Evolutionary conservation across 2,797 vertebrate species (phyloP).

Genomic region (Labeo calbasu): DNA sequence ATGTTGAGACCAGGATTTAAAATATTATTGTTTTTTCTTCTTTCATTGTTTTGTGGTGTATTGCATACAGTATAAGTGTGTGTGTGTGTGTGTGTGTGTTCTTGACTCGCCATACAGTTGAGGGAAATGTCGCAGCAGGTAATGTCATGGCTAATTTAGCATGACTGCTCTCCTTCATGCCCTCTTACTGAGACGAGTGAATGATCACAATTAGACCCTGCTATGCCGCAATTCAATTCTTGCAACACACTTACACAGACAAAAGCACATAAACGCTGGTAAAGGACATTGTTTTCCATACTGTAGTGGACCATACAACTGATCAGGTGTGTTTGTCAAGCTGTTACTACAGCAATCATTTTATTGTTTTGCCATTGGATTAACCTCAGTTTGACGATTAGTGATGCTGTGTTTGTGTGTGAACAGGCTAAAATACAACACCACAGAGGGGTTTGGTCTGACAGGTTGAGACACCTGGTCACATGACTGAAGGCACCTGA

Average conservation of each 20-base stretch:
- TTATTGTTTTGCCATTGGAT: background rate
- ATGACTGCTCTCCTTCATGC: conserved; percentile 36
- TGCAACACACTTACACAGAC: conserved; percentile 13
- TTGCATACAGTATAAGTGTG: background rate
- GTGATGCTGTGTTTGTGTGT: background rate
- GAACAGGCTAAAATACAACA: no score
- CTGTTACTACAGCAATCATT: background rate
- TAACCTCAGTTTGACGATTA: background rate
- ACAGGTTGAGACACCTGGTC: no score
- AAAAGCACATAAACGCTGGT: conserved; percentile 3
- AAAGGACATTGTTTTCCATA: conserved; percentile 14
- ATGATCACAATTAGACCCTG: conserved; percentile 49
- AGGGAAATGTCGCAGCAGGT: conserved; percentile 49
- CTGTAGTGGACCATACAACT: background rate
- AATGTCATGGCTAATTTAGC: conserved; percentile 52
- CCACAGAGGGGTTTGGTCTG: no score
- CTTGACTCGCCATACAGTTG: conserved; percentile 8
- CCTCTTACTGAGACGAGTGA: conserved; percentile 47
- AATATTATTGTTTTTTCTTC: background rate
- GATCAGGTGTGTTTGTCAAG: background rate
- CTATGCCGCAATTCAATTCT: conserved; percentile 16
- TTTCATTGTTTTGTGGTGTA: background rate
- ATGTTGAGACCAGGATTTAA: no score
- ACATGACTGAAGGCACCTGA: no score
- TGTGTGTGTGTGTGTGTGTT: background rate